Evolutionary conservation across 2,888 invertebrate genomes (phyloP).

Genomic region (Spialia ferax): DNA sequence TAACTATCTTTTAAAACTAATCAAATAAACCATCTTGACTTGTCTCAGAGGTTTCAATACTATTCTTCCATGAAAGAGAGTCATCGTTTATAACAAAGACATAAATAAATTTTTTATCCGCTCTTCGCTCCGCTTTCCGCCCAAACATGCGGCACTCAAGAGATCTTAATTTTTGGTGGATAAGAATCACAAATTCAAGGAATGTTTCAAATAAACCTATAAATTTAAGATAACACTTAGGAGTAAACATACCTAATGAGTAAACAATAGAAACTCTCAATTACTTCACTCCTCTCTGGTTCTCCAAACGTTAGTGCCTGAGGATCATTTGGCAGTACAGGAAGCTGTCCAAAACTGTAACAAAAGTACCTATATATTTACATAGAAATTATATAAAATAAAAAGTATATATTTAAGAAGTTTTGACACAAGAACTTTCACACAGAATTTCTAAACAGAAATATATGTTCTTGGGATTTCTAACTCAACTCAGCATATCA

Average conservation of each 20-base stretch:
- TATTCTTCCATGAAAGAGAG: too few relatives aligned
- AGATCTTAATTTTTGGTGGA: slow-evolving; percentile 32
- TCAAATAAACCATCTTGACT: too few relatives aligned
- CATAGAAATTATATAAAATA: too few relatives aligned
- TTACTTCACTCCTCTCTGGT: neutral
- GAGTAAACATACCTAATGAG: slow-evolving; percentile 8
- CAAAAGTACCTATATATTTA: slow-evolving; percentile 35
- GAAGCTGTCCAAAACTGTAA: slow-evolving; percentile 82
- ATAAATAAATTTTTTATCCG: too few relatives aligned
- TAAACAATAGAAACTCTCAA: slow-evolving; percentile 17
- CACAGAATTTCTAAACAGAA: too few relatives aligned
- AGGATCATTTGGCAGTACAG: slow-evolving; percentile 83
- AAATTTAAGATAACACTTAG: slow-evolving; percentile 31
- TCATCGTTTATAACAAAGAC: too few relatives aligned
- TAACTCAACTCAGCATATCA: too few relatives aligned
- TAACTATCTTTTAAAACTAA: too few relatives aligned
- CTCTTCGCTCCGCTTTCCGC: neutral
- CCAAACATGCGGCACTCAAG: neutral
- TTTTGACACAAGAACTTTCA: too few relatives aligned
- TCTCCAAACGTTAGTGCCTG: slow-evolving; percentile 61
- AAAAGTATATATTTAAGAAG: too few relatives aligned
- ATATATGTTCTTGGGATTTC: too few relatives aligned
- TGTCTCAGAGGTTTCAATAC: too few relatives aligned
- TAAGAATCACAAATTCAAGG: slow-evolving; percentile 34
- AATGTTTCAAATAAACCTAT: slow-evolving; percentile 28